Base-by-base conservation (phyloP, 2,113 vertebrate species). In the Holacanthus passer region DNA sequence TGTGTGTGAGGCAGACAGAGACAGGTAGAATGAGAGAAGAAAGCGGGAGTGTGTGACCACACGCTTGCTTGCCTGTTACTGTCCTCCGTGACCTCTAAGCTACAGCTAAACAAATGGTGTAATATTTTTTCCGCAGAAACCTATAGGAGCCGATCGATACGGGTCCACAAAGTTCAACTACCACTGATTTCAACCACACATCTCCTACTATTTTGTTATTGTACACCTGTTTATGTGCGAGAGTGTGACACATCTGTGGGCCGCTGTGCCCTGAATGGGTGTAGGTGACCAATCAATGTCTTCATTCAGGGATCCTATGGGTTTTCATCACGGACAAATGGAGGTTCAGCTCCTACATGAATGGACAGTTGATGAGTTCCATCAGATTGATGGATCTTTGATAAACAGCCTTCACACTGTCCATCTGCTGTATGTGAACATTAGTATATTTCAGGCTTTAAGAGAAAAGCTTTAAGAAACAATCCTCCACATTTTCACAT, bases 281-380 rank as follows among this genome's bases (percentile, higher is more conserved):
- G 39, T 52, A 50, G 43, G 67, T 74, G 63, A 73, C 83, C 72
- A 82, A 78, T 88, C 87, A 84, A 65, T 87, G 27, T 64, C 60
- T 78, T 77, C 62, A 83, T 80, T 79, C 47, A 67, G 24, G 63
- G 35, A 56, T 60, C 52, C 55, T 55, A 27, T 50, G 22, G 41
- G 41, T 68, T 82, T 81, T 77, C 59, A 80, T 68, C 35, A 58
- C 7, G 0, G 32, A 22, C 17, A 81, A 84, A 81, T 48, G 47
- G 43, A 81, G 45, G 68, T 63, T 37, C 41, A 48, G 64, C 59
- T 74, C 68, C 75, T 58, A 19, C 70, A 47, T 86, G 83, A 89
- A 90, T 82, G 68, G 75, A 70, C 73, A 66, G 32, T 55, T 89
- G 83, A 92, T 90, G 83, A 83, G 63, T 60, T 39, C 31, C 37